Evolutionary conservation across 2,113 vertebrate genomes (phyloP).

Genomic region (Cephalopholis sonnerati): DNA sequence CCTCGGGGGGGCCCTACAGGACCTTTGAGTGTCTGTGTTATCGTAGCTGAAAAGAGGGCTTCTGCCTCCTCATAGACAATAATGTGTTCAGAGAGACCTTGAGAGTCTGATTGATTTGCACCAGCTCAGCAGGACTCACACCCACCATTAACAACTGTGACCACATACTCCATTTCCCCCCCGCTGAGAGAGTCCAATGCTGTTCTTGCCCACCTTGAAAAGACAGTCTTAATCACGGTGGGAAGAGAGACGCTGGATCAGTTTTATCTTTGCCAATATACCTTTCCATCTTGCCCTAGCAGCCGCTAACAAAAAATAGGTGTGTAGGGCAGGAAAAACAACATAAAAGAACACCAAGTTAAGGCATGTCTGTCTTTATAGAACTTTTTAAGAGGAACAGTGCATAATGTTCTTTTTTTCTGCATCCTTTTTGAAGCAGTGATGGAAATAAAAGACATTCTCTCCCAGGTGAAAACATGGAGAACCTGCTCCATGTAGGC

Average conservation of each 20-base stretch:
- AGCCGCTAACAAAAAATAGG: constrained; percentile 44
- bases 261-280: constrained; percentile 52
- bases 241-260: constrained; percentile 43
- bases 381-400: constrained; percentile 29
- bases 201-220: constrained; percentile 48
- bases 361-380: constrained; percentile 4
- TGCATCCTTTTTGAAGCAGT: constrained; percentile 46
- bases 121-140: constrained; percentile 60
- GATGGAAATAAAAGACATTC: constrained; percentile 42
- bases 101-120: constrained; percentile 72
- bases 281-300: constrained; percentile 39
- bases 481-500: neutral
- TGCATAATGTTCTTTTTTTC: constrained; percentile 18
- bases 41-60: constrained; percentile 55
- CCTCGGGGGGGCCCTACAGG: constrained; percentile 52
- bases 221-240: constrained; percentile 56
- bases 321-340: constrained; percentile 16
- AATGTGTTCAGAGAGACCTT: constrained; percentile 66
- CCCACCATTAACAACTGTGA: constrained; percentile 49
- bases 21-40: constrained; percentile 54
- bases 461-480: neutral
- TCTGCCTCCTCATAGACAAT: constrained; percentile 69
- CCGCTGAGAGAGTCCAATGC: constrained; percentile 51
- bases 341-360: constrained; percentile 1
- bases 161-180: constrained; percentile 18